Evolutionary conservation across 2,888 invertebrate genomes (phyloP), one percentile per base, ranked within the genome.

Genomic region (Drosophila fungiperda): DNA sequence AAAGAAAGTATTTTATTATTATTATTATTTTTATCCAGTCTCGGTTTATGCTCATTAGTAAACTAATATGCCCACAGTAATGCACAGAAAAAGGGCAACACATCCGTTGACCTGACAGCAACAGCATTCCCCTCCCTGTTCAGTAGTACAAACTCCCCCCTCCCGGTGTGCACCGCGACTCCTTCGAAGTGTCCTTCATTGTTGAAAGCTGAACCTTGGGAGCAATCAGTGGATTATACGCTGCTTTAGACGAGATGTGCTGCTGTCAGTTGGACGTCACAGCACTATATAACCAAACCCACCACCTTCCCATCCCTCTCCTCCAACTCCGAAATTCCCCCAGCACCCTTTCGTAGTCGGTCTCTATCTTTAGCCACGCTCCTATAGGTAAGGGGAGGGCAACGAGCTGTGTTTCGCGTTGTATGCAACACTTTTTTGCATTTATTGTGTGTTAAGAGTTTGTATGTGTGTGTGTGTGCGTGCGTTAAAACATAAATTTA

Each of bases 191-290:
- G 78, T 71, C 86, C 78, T 83, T 78, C 71, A 76, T 80, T 83
- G 89, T 83, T 88, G 86, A 90, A 88, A 87, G 87, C 87, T 79
- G 84, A 87, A 87, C 87, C 86, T 87, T 90, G 86, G 86, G 86
- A 87, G 87, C 90, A 90, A 87, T 86, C 86, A 88, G 79, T 83
- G 86, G 90, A 86, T 90, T 86, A 90, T 88, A 62, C 78, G 80
- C 86, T 85, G 80, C 86, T 76, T 78, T 77, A 61, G 73, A 73
- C 73, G 77, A 75, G 72, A 59, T 71, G 75, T 58, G 74, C 61
- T 49, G 59, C 63, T 60, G 69, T 54, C 82, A 70, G 53, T 58
- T 54, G 64, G 29, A 33, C 54, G 63, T 58, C 75, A 68, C 58
- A 48, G 40, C 32, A 35, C 49, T 40, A 26, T 29, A 35, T 45